Conservation (phyloP, 2,888 invertebrate species). For the Hydropsyche betteni region DNA sequence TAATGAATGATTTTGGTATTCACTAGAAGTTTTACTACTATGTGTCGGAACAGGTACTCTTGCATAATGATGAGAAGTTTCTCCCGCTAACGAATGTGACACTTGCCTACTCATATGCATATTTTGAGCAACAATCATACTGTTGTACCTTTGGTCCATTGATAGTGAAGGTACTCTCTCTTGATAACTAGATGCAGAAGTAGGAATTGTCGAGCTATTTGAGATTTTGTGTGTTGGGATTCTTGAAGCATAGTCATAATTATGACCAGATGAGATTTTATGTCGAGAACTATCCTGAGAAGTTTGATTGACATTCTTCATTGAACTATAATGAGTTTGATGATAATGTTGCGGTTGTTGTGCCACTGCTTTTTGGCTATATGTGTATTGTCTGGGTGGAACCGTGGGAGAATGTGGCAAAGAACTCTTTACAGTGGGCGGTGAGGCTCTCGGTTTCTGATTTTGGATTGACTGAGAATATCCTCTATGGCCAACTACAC, state of each 20-base stretch:
- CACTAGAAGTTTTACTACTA: conserved; percentile 52
- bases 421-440: conserved; percentile 44
- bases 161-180: conserved; percentile 47
- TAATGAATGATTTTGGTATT: conserved; percentile 43
- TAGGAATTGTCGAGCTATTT: conserved; percentile 42
- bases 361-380: conserved; percentile 49
- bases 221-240: conserved; percentile 37
- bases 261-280: conserved; percentile 49
- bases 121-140: conserved; percentile 45
- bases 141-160: conserved; percentile 46
- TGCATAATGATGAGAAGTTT: conserved; percentile 49
- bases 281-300: conserved; percentile 50
- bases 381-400: conserved; percentile 41
- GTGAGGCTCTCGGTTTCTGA: conserved; percentile 48
- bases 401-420: conserved; percentile 47
- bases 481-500: conserved; percentile 53
- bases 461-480: conserved; percentile 53
- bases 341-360: conserved; percentile 52
- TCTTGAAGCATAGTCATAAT: conserved; percentile 49
- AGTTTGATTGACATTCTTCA: conserved; percentile 46
- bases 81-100: conserved; percentile 11
- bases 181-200: conserved; percentile 41
- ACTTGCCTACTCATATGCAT: conserved; percentile 46
- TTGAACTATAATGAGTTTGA: conserved; percentile 51
- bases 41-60: conserved; percentile 51